Evolutionary conservation across 37 sponge, comb jelly and placozoan species (phyloP), one percentile per base, ranked within the genome.

Genomic region (Beroe forskalii): DNA sequence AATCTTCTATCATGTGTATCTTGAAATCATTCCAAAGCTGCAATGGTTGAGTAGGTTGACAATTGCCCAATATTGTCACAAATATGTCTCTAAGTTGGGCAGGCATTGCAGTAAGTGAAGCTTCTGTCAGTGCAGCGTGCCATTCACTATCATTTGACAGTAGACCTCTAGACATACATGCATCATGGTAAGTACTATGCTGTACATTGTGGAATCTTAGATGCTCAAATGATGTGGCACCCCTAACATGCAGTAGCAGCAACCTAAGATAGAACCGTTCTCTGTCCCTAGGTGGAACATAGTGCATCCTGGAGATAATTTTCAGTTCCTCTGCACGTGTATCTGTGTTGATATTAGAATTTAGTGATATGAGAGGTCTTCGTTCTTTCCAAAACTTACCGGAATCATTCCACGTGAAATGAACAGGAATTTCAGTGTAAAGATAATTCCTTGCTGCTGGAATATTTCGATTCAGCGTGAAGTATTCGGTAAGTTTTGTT

Each of bases 31-130:
- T 25, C 20, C 28, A 64, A n/a, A n/a, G n/a, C n/a, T n/a, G n/a
- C n/a, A n/a, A n/a, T n/a, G n/a, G n/a, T n/a, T n/a, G n/a, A n/a
- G 22, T 14, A 25, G 67, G 67, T 6, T 64, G 23, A 25, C 67
- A 64, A 24, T 64, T 64, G 28, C 24, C 67, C 28, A 64, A 64
- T 25, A 64, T 27, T 6, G 67, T 64, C 27, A 64, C 67, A n/a
- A 64, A 64, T 25, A 64, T 14, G 67, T 27, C 23, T 24, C 67
- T 14, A 4, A 64, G 67, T 64, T 64, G 27, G 27, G 27, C 67
- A 64, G 67, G 67, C 67, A 64, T 64, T n/a, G 67, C 67, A 24
- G 67, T 24, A n/a, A 64, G 27, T 6, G n/a, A 25, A 8, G 67
- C 67, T 24, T 64, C 67, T 24, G 8, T 24, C 67, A 64, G 22